Evolutionary conservation across 2,113 vertebrate genomes (phyloP).

Genomic region (Boleophthalmus pectinirostris): DNA sequence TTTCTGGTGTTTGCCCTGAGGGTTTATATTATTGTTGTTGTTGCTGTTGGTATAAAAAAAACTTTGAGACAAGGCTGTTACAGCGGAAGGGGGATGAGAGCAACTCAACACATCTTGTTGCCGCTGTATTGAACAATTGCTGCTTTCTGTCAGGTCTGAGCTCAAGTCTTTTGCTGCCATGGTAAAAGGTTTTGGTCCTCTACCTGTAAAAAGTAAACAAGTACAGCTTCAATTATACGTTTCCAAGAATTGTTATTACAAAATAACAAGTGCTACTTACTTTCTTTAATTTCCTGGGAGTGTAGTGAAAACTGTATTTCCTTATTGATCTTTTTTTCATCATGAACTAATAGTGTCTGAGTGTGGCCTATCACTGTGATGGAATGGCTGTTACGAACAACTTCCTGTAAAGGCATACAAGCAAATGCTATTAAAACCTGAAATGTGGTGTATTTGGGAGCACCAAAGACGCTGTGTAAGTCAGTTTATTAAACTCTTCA

Average conservation of each 20-base stretch:
- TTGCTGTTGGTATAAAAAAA: constrained; percentile 57
- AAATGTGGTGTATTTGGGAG: neutral
- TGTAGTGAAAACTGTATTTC: constrained; percentile 78
- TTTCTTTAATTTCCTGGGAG: constrained; percentile 70
- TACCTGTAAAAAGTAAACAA: constrained; percentile 34
- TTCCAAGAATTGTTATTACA: neutral
- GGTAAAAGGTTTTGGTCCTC: constrained; percentile 70
- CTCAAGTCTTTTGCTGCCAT: constrained; percentile 18
- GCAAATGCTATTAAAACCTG: neutral
- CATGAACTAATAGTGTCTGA: constrained; percentile 79
- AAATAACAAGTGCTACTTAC: neutral
- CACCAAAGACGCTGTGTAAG: too few relatives aligned
- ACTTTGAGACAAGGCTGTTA: constrained; percentile 45
- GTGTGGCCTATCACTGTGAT: constrained; percentile 82
- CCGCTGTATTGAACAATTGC: constrained; percentile 53
- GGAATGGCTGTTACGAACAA: constrained; percentile 80
- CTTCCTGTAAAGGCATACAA: constrained; percentile 76
- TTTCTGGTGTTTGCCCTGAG: constrained; percentile 61
- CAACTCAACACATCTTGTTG: constrained; percentile 30
- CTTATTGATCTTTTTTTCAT: constrained; percentile 82
- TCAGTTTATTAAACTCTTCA: neutral
- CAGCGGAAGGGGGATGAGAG: constrained; percentile 21
- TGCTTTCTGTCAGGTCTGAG: constrained; percentile 73
- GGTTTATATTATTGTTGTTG: constrained; percentile 56
- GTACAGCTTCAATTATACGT: neutral